These are phyloP conservation scores for Vicugna pacos DNA, from an alignment of 2,113 vertebrate genomes.

Conservation along the genomic window DNA sequence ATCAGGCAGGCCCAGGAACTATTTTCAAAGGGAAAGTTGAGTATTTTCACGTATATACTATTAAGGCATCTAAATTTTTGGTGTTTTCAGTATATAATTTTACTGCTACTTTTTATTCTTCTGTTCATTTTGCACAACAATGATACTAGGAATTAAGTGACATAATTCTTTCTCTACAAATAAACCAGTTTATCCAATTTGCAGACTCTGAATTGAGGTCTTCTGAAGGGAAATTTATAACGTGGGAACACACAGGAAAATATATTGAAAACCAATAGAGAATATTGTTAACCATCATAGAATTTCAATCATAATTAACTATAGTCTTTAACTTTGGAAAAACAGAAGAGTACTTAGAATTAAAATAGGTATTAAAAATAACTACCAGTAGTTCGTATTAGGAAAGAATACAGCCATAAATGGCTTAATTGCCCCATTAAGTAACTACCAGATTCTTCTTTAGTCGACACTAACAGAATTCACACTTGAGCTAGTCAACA, in stretches of 20 bases:
- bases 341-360: conserved; percentile 60
- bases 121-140: conserved; percentile 54
- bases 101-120: conserved; percentile 54
- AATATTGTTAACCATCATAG: conserved; percentile 51
- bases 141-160: conserved; percentile 32
- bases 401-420: conserved; percentile 53
- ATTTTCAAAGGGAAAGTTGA: conserved; percentile 25
- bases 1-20: neutral
- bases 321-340: conserved; percentile 64
- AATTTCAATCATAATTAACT: conserved; percentile 55
- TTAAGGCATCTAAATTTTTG: conserved; percentile 77
- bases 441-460: conserved; percentile 61
- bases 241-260: conserved; percentile 34
- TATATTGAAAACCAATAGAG: conserved; percentile 9
- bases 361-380: conserved; percentile 68
- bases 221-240: conserved; percentile 48
- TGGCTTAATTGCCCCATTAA: conserved; percentile 49
- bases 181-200: conserved; percentile 37
- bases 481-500: conserved; percentile 52
- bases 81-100: conserved; percentile 72
- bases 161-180: conserved; percentile 57
- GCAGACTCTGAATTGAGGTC: conserved; percentile 57
- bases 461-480: conserved; percentile 38
- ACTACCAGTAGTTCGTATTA: conserved; percentile 59
- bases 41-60: conserved; percentile 40